Percentiles rank a stretch among this genome's conserved stretches.
Evolutionary conservation across 2,888 invertebrate species (phyloP).

Genomic region (Antitype chi): DNA sequence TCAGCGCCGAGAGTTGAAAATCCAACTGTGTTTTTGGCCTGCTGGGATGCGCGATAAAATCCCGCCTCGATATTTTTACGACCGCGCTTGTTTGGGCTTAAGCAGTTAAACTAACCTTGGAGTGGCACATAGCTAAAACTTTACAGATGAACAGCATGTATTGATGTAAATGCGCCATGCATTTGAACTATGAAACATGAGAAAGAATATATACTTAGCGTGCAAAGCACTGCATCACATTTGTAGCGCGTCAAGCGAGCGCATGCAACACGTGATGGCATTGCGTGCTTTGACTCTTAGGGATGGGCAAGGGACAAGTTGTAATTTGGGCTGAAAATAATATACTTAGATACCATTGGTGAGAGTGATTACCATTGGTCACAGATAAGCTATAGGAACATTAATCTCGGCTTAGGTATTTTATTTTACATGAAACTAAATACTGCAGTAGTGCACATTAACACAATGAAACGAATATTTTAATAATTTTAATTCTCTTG

Average conservation of each 20-base stretch:
- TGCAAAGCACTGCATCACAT: background rate
- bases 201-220: background rate
- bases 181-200: background rate
- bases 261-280: background rate
- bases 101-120: background rate
- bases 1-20: too few species aligned
- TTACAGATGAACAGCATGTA: background rate
- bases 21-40: too few species aligned
- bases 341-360: background rate
- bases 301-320: background rate
- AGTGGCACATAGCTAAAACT: background rate
- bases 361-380: background rate
- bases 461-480: background rate
- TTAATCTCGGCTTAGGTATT: background rate
- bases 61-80: too few species aligned
- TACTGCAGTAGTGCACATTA: background rate
- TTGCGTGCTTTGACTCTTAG: slow-evolving; percentile 1
- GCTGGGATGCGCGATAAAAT: too few species aligned
- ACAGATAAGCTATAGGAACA: slow-evolving; percentile 10
- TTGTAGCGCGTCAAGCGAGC: background rate
- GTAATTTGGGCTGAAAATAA: slow-evolving; percentile 13
- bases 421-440: background rate
- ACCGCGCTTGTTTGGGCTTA: too few species aligned
- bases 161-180: background rate
- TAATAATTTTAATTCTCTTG: slow-evolving; percentile 1